These are phyloP conservation scores for Lepetodrilus schrolli DNA, from an alignment of 2,888 invertebrate species.

Conservation along the genomic window DNA sequence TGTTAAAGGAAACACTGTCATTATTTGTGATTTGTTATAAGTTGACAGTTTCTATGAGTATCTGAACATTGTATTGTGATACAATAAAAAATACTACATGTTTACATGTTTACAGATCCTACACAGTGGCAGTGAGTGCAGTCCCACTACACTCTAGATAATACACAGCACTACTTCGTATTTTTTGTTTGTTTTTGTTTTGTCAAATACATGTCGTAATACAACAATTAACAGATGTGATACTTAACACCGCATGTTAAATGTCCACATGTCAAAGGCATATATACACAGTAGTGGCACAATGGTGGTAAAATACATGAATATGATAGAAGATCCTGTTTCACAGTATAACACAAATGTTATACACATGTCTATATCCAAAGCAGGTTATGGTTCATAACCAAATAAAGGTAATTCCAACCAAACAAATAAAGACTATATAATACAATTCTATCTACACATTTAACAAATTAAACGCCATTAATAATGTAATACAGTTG, in stretches of 20 bases:
- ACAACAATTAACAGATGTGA: constrained; percentile 5
- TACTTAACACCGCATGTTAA: not conserved
- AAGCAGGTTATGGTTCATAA: too few species aligned
- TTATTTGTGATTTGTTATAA: not conserved
- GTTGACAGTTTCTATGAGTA: too few species aligned
- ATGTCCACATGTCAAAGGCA: not conserved
- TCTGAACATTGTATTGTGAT: too few species aligned
- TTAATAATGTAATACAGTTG: too few species aligned
- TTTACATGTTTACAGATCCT: too few species aligned
- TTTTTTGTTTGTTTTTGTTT: not conserved
- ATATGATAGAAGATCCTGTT: not conserved
- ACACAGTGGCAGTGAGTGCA: constrained; percentile 8
- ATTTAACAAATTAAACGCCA: too few species aligned
- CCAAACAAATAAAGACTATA: too few species aligned
- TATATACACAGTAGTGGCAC: not conserved
- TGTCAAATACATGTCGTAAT: constrained; percentile 9
- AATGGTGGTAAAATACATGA: not conserved
- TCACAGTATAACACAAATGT: not conserved
- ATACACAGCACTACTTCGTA: not conserved
- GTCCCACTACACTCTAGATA: constrained; percentile 3
- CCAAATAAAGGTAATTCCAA: too few species aligned
- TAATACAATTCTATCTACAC: too few species aligned
- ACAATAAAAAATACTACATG: too few species aligned
- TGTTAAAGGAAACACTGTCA: not conserved
- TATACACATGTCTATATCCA: not conserved